A percentile compares a stretch with the other conserved stretches of the same genome.
phyloP scores from a whole-genome alignment of 2,888 invertebrate species.

The Sphaeridia pumilis region DNA sequence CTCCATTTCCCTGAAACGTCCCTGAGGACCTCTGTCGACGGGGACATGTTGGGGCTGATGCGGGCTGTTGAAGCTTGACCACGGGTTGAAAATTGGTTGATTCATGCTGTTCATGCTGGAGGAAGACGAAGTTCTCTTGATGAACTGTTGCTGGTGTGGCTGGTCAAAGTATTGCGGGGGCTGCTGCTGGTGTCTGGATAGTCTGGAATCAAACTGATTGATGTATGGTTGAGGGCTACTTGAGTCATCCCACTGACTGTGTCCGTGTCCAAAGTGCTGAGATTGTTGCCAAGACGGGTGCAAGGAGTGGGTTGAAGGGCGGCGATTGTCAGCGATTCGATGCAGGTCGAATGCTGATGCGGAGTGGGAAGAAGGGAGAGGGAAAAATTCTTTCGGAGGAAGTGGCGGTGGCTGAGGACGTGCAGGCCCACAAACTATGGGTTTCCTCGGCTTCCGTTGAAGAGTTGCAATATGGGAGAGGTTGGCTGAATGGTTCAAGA shows the following conservation, averaged over 20 bases:
- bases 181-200: not conserved
- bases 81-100: conserved; percentile 21
- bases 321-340: conserved; percentile 5
- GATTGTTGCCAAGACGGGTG: conserved; percentile 14
- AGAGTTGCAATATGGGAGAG: conserved; percentile 34
- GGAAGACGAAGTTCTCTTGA: conserved; percentile 29
- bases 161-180: not conserved
- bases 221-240: not conserved
- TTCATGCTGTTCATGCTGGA: conserved; percentile 27
- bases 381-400: conserved; percentile 22
- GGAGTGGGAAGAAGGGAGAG: conserved; percentile 22
- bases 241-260: not conserved
- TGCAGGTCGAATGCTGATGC: conserved; percentile 30
- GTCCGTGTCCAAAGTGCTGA: conserved; percentile 1
- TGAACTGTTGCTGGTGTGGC: not conserved
- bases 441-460: conserved; percentile 18
- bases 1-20: too few relatives aligned
- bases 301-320: conserved; percentile 21
- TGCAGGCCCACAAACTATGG: conserved; percentile 20
- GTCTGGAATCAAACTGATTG: not conserved
- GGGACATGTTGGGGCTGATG: not conserved
- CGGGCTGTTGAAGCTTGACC: conserved; percentile 8
- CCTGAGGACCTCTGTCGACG: too few relatives aligned
- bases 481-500: conserved; percentile 26
- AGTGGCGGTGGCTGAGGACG: conserved; percentile 32